Evolutionary conservation across 2,797 vertebrate genomes (phyloP).

Genomic region (Parotocinclus haroldoi): DNA sequence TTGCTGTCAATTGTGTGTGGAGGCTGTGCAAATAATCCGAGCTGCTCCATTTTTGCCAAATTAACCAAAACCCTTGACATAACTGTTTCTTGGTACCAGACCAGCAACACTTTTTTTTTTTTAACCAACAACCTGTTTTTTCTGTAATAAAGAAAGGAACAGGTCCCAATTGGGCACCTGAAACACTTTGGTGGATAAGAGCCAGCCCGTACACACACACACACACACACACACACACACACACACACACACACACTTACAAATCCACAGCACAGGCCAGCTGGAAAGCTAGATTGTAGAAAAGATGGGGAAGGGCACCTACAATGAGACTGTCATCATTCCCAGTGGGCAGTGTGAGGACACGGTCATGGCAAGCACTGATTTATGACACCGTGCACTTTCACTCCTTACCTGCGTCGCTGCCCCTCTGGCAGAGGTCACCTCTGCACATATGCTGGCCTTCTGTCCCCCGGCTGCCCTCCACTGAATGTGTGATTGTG

Average conservation of each 20-base stretch:
- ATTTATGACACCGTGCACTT: slow-evolving; percentile 47
- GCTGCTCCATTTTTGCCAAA: too few relatives aligned
- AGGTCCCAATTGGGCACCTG: too few relatives aligned
- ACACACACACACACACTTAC: neutral
- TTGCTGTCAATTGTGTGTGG: too few relatives aligned
- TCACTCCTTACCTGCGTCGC: slow-evolving; percentile 39
- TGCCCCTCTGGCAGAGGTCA: slow-evolving; percentile 42
- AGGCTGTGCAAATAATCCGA: too few relatives aligned
- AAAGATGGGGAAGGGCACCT: slow-evolving; percentile 33
- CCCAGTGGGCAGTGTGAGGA: slow-evolving; percentile 23
- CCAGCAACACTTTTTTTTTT: too few relatives aligned
- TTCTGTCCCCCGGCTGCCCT: slow-evolving; percentile 44
- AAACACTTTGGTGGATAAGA: too few relatives aligned
- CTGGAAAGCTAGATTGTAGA: slow-evolving; percentile 9
- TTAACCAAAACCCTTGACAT: too few relatives aligned
- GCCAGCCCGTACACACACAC: too few relatives aligned
- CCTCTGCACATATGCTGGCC: slow-evolving; percentile 50
- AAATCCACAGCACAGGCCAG: neutral
- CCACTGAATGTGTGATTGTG: slow-evolving; percentile 2
- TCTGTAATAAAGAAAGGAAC: too few relatives aligned
- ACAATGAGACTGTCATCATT: slow-evolving; percentile 32
- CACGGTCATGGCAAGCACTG: slow-evolving; percentile 27
- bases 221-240: neutral
- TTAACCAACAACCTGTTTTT: too few relatives aligned
- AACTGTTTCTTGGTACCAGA: too few relatives aligned